Evolutionary conservation across 2,888 invertebrate genomes (phyloP).

Genomic region (Alitta virens): DNA sequence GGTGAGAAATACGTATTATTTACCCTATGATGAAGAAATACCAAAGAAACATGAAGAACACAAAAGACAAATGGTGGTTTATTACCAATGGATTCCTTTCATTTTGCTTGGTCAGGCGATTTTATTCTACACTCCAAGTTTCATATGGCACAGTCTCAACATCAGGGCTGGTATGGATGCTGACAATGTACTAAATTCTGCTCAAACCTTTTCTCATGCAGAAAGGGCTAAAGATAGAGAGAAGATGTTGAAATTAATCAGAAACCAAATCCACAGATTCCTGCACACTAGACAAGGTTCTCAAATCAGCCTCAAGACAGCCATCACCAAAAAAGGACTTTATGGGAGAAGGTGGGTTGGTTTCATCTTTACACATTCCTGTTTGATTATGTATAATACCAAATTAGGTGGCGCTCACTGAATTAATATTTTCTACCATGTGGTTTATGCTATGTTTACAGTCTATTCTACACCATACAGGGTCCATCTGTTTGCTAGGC

Average conservation of each 20-base stretch:
- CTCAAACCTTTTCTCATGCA: constrained; percentile 16
- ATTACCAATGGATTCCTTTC: constrained; percentile 42
- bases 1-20: constrained; percentile 24
- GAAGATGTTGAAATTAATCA: constrained; percentile 17
- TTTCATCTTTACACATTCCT: too few species aligned
- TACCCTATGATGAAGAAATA: constrained; percentile 15
- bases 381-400: too few species aligned
- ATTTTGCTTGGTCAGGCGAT: constrained; percentile 50
- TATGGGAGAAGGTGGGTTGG: too few species aligned
- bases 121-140: constrained; percentile 40
- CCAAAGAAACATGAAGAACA: constrained; percentile 24
- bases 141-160: constrained; percentile 24
- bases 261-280: constrained; percentile 29
- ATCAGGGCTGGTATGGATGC: constrained; percentile 26
- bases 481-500: too few species aligned
- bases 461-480: too few species aligned
- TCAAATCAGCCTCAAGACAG: too few species aligned
- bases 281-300: constrained; percentile 1
- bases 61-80: constrained; percentile 24
- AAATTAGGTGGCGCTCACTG: too few species aligned
- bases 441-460: too few species aligned
- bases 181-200: constrained; percentile 25
- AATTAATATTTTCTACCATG: too few species aligned
- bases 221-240: constrained; percentile 17
- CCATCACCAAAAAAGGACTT: too few species aligned